These are phyloP conservation scores for Selene dorsalis DNA, from an alignment of 2,797 vertebrate species.

Conservation along the genomic window DNA sequence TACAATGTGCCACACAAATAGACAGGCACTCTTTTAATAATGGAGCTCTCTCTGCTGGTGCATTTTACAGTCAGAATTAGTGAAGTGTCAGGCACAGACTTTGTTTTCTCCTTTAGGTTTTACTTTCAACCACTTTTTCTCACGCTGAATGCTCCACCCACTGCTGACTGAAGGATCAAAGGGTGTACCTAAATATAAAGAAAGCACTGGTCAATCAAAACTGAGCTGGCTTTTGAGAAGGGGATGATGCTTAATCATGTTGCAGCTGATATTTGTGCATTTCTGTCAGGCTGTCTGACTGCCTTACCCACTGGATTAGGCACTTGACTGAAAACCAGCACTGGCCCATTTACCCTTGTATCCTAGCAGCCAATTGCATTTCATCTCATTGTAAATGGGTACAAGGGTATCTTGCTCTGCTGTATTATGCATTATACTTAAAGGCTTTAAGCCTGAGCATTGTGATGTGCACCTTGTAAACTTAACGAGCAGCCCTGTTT, in stretches of 20 bases:
- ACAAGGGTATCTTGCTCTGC: slow-evolving; percentile 36
- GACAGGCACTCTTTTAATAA: slow-evolving; percentile 28
- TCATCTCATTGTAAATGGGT: slow-evolving; percentile 59
- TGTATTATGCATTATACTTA: slow-evolving; percentile 55
- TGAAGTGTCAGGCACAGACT: slow-evolving; percentile 30
- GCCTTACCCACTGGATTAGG: slow-evolving; percentile 53
- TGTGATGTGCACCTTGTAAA: slow-evolving; percentile 56
- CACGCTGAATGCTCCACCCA: slow-evolving; percentile 36
- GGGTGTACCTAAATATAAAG: slow-evolving; percentile 63
- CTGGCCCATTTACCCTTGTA: slow-evolving; percentile 58
- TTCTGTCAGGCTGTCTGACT: slow-evolving; percentile 52
- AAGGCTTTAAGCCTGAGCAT: slow-evolving; percentile 41
- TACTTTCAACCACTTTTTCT: slow-evolving; percentile 29
- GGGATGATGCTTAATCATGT: slow-evolving; percentile 51
- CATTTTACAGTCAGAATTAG: slow-evolving; percentile 34
- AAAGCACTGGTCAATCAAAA: slow-evolving; percentile 60
- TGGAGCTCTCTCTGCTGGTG: slow-evolving; percentile 17
- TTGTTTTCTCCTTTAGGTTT: slow-evolving; percentile 43
- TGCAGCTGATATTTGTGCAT: slow-evolving; percentile 50
- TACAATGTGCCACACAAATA: slow-evolving; percentile 26
- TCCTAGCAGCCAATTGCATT: slow-evolving; percentile 59
- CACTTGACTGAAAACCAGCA: slow-evolving; percentile 59
- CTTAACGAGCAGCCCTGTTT: slow-evolving; percentile 57
- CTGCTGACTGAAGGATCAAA: slow-evolving; percentile 65
- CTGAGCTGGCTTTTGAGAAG: slow-evolving; percentile 59